Conservation (phyloP, 1,140 invertebrate genomes). For the Macrosteles quadrilineatus region DNA sequence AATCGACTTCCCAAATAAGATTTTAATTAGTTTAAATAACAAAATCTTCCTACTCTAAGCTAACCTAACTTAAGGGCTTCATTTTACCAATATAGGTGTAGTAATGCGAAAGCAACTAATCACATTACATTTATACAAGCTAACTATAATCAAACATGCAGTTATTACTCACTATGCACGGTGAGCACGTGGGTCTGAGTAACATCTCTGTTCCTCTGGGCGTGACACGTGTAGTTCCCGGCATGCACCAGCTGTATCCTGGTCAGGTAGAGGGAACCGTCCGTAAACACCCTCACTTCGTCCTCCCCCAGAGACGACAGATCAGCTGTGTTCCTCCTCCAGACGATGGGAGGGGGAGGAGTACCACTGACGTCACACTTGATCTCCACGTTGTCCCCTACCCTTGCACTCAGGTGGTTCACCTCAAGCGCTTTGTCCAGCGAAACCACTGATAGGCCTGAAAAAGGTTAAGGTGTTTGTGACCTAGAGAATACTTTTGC, state of each 20-base stretch:
- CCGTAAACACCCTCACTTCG: constrained; percentile 66
- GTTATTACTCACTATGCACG: constrained; percentile 74
- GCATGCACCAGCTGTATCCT: constrained; percentile 73
- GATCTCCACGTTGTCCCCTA: constrained; percentile 78
- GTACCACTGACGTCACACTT: constrained; percentile 75
- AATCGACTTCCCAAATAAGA: too few species aligned
- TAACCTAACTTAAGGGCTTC: too few species aligned
- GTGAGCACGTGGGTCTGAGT: constrained; percentile 75
- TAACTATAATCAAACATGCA: too few species aligned
- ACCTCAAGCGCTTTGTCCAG: constrained; percentile 73
- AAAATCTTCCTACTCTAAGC: too few species aligned
- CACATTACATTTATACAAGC: too few species aligned
- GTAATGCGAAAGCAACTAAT: too few species aligned
- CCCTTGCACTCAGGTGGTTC: constrained; percentile 65
- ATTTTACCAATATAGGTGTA: too few species aligned
- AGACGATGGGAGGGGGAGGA: constrained; percentile 70
- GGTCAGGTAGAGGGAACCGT: constrained; percentile 75
- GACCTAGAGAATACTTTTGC: too few species aligned
- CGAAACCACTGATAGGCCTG: constrained; percentile 72
- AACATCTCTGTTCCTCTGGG: constrained; percentile 70
- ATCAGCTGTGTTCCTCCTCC: constrained; percentile 69
- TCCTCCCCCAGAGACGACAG: constrained; percentile 64
- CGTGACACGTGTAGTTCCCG: constrained; percentile 81
- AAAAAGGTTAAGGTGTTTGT: constrained; percentile 39
- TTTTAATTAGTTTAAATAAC: too few species aligned